Evolutionary conservation across 2,113 vertebrate genomes (phyloP).

Genomic region (Nettapus auritus): DNA sequence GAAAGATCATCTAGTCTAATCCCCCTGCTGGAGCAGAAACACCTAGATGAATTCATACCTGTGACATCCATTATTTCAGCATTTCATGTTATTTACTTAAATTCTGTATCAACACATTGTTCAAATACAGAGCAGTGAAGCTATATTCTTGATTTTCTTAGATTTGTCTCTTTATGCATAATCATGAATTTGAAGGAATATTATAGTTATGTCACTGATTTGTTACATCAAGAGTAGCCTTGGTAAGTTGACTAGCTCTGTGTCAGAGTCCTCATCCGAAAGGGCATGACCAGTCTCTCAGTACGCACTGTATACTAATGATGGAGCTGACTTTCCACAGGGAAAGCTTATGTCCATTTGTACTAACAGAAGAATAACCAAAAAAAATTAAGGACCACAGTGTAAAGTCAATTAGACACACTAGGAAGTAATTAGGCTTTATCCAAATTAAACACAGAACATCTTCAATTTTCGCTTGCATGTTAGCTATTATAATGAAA

Average conservation of each 20-base stretch:
- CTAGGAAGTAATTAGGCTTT: neutral
- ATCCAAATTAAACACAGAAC: neutral
- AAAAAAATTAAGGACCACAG: neutral
- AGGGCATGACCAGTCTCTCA: rapidly evolving
- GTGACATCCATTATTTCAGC: neutral
- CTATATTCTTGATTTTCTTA: neutral
- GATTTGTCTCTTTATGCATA: neutral
- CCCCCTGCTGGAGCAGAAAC: too few species aligned
- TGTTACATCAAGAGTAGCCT: neutral
- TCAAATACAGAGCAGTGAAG: neutral
- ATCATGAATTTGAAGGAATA: neutral
- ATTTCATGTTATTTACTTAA: neutral
- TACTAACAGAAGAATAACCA: neutral
- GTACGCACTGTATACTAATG: neutral
- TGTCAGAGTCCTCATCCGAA: neutral
- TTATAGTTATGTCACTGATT: neutral
- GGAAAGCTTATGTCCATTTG: neutral
- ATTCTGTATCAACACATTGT: neutral
- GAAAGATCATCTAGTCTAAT: too few species aligned
- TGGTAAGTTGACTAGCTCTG: rapidly evolving
- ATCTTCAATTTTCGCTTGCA: neutral
- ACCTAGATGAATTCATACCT: neutral
- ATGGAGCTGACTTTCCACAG: neutral
- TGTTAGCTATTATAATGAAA: neutral
- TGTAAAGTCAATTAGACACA: neutral